Evolutionary conservation across 2,113 vertebrate genomes (phyloP).

Genomic region (Xiphorhynchus elegans): DNA sequence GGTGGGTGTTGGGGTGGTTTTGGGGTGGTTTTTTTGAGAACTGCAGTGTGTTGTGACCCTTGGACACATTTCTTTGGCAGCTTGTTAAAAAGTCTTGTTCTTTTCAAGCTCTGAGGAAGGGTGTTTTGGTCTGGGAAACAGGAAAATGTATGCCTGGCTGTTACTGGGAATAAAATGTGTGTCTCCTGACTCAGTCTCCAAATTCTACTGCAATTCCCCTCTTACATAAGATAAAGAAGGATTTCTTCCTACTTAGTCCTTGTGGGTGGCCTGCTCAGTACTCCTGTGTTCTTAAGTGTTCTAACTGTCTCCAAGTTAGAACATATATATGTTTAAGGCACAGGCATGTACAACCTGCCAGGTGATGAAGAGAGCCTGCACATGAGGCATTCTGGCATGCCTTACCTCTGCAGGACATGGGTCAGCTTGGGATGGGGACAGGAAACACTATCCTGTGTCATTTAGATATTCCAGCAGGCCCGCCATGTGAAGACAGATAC

Average conservation of each 20-base stretch:
- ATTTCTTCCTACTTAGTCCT: not conserved
- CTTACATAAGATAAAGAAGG: not conserved
- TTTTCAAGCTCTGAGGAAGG: not conserved
- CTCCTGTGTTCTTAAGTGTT: not conserved
- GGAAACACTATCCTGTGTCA: not conserved
- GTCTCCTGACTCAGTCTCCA: not conserved
- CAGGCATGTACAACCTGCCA: not conserved
- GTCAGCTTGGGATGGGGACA: not conserved
- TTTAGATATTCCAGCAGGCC: not conserved
- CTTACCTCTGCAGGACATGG: not conserved
- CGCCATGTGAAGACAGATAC: not conserved
- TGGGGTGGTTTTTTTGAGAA: not conserved
- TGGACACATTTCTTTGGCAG: not conserved
- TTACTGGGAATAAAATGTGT: not conserved
- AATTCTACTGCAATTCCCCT: not conserved
- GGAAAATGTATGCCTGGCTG: not conserved
- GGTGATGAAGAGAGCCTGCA: not conserved
- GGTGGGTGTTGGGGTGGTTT: not conserved
- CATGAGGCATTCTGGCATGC: not conserved
- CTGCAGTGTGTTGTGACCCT: not conserved
- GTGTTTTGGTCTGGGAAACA: not conserved
- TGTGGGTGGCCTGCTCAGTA: not conserved
- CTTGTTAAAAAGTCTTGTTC: not conserved
- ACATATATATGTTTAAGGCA: not conserved
- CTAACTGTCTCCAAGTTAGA: not conserved